Conservation (phyloP, 2,113 vertebrate genomes). For the Corythornis vintsioides region DNA sequence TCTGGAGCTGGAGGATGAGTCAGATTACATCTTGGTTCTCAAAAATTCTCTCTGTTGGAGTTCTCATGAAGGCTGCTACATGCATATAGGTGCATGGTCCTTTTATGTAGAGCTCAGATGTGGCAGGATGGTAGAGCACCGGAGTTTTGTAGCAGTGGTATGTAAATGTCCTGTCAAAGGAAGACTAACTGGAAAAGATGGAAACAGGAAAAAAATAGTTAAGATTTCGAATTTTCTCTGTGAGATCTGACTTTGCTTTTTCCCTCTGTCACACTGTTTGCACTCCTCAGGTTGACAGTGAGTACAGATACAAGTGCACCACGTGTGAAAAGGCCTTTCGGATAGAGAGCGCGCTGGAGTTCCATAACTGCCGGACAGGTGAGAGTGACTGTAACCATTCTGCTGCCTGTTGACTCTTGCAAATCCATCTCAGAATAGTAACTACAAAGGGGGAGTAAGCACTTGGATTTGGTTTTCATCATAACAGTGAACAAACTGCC, state of each 20-base stretch:
- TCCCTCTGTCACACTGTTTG: neutral
- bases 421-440: neutral
- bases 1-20: neutral
- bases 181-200: neutral
- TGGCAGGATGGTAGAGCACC: neutral
- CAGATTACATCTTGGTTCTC: neutral
- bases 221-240: neutral
- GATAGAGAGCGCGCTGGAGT: conserved; percentile 92
- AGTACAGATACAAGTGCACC: conserved; percentile 90
- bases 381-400: neutral
- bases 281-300: conserved; percentile 83
- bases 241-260: neutral
- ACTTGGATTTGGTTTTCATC: neutral
- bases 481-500: neutral
- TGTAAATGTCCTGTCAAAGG: neutral
- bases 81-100: neutral
- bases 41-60: neutral
- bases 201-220: neutral
- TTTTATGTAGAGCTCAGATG: neutral
- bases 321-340: conserved; percentile 95
- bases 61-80: neutral
- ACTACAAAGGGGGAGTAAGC: neutral
- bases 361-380: conserved; percentile 99
- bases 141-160: neutral
- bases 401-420: neutral